These are phyloP conservation scores for Notothenia coriiceps DNA, from an alignment of 2,113 vertebrate species.

Conservation along the genomic window DNA sequence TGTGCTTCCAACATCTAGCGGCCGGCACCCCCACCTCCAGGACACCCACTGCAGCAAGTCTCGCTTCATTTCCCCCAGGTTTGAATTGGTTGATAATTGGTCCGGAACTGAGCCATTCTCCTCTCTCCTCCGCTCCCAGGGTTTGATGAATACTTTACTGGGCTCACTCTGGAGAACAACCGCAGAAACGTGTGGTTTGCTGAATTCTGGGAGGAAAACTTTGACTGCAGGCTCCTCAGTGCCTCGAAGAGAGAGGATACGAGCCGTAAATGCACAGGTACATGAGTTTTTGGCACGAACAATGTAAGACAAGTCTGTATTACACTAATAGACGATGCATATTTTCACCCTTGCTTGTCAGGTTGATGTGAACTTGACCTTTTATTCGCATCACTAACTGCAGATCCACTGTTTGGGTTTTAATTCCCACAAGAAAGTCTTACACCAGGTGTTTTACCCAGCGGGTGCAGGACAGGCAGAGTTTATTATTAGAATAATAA, in stretches of 20 bases:
- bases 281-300: neutral
- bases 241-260: constrained; percentile 82
- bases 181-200: constrained; percentile 86
- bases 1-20: constrained; percentile 53
- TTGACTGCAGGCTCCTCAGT: constrained; percentile 82
- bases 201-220: constrained; percentile 86
- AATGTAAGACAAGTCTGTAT: constrained; percentile 21
- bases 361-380: constrained; percentile 40
- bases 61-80: constrained; percentile 67
- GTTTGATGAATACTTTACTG: constrained; percentile 84
- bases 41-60: constrained; percentile 8
- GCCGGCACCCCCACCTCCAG: constrained; percentile 25
- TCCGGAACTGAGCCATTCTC: constrained; percentile 64
- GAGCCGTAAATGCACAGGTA: constrained; percentile 85
- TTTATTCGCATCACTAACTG: constrained; percentile 45
- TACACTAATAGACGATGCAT: constrained; percentile 20
- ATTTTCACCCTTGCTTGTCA: neutral
- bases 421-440: constrained; percentile 36
- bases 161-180: constrained; percentile 84
- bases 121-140: constrained; percentile 66
- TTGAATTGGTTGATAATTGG: constrained; percentile 64
- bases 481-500: constrained; percentile 75
- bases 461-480: constrained; percentile 52
- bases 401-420: constrained; percentile 33
- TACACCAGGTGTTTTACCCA: constrained; percentile 70